Evolutionary conservation across 2,888 invertebrate genomes (phyloP), one percentile per base, ranked within the genome.

Genomic region (Corbicula japonica): DNA sequence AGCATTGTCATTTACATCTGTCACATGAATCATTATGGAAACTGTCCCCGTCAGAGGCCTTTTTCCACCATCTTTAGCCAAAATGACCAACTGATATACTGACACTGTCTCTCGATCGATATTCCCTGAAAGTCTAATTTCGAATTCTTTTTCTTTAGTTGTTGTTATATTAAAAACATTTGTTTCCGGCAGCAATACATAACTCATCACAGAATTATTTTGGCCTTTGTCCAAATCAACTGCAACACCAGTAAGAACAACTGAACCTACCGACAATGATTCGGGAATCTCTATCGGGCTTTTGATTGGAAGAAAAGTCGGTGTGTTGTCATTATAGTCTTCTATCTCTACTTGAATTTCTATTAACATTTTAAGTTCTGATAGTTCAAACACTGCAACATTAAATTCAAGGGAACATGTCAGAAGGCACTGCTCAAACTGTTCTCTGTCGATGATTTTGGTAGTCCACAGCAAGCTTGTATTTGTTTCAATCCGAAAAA

Each of bases 291-390:
- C 50, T 1, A 88, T 21, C 10, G 74, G 65, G 5, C 83, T 62
- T 41, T 79, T 70, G 0, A 65, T 34, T 41, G 72, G 58, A 12
- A 80, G 61, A 79, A 91, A 91, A 28, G 66, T 71, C 8, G 91
- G 91, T 1, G 83, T 38, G 68, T 90, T 88, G 65, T 91, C 91
- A 84, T 91, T 91, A 15, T 80, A 74, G 76, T 91, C 91, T 18
- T 83, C 69, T 3, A 91, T 71, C 5, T 76, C 65, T 21, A 91
- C 76, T 21, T 72, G 68, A 10, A 89, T 80, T 56, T 85, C 80
- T 56, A 90, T 83, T 15, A 89, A 74, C 34, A 84, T 71, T 18
- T 87, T 83, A 8, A 87, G 75, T 35, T 83, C 84, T 21, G 46
- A 28, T 5, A 68, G 26, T n/a, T 76, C 77, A 61, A 72, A 74